These are phyloP conservation scores for Lamellibrachia luymesi DNA, from an alignment of 1,140 invertebrate genomes.

Conservation along the genomic window DNA sequence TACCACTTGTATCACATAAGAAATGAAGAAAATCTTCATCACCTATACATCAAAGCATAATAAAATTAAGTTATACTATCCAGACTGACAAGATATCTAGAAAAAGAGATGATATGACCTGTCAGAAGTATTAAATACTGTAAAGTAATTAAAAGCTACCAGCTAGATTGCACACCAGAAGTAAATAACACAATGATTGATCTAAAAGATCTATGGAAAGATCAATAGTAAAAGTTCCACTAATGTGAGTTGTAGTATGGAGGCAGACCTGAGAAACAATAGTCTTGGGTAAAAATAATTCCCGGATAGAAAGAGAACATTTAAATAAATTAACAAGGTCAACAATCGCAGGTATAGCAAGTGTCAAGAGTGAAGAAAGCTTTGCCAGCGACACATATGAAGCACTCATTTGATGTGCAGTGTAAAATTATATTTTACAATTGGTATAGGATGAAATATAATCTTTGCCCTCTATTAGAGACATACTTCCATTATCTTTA, in stretches of 20 bases:
- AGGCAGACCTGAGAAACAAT: too few relatives aligned
- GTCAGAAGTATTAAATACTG: too few relatives aligned
- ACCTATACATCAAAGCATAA: neutral
- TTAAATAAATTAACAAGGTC: neutral
- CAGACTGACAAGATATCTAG: neutral
- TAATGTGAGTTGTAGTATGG: too few relatives aligned
- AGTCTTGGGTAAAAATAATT: neutral
- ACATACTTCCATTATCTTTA: neutral
- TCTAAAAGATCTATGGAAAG: too few relatives aligned
- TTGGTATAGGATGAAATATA: neutral
- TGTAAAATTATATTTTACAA: neutral
- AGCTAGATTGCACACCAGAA: too few relatives aligned
- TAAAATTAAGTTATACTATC: neutral
- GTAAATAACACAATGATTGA: too few relatives aligned
- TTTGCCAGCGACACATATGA: neutral
- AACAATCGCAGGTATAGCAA: neutral
- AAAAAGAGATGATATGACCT: too few relatives aligned
- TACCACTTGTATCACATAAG: neutral
- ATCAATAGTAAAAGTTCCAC: too few relatives aligned
- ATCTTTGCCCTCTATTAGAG: neutral
- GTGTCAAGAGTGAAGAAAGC: neutral
- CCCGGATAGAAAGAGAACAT: neutral
- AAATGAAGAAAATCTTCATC: neutral
- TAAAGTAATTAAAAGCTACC: too few relatives aligned
- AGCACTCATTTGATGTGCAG: too few relatives aligned